phyloP scores from a whole-genome alignment of 2,113 vertebrate genomes.

The Paracanthobrama guichenoti region DNA sequence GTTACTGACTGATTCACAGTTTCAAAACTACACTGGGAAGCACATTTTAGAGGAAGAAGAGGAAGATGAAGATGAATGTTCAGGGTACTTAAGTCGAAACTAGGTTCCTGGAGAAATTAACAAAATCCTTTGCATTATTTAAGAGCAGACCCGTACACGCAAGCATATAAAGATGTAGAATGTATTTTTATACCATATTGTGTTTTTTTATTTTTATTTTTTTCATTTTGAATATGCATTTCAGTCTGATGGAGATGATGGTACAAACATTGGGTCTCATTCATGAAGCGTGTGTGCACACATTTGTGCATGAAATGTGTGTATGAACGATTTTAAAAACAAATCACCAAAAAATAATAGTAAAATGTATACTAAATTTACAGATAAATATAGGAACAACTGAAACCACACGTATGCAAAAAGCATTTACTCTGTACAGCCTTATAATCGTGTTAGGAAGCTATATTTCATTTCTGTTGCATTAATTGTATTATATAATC shows the following conservation, averaged over 20 bases:
- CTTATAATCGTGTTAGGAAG: no score
- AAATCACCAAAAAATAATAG: no score
- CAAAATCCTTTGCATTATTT: neutral
- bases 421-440: no score
- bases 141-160: neutral
- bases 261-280: neutral
- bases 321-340: no score
- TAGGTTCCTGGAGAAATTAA: neutral
- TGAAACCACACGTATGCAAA: no score
- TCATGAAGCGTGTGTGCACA: no score
- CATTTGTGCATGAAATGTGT: no score
- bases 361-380: no score
- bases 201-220: neutral
- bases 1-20: neutral
- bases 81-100: conserved; percentile 37
- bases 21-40: neutral
- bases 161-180: neutral
- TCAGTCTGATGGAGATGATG: neutral
- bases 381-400: no score
- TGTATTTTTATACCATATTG: neutral
- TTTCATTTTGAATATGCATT: neutral
- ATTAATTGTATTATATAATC: no score
- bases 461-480: no score
- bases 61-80: conserved; percentile 18
- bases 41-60: conserved; percentile 2